Conservation (phyloP, 2,888 invertebrate species). For the Megaustenia siamemsis region DNA sequence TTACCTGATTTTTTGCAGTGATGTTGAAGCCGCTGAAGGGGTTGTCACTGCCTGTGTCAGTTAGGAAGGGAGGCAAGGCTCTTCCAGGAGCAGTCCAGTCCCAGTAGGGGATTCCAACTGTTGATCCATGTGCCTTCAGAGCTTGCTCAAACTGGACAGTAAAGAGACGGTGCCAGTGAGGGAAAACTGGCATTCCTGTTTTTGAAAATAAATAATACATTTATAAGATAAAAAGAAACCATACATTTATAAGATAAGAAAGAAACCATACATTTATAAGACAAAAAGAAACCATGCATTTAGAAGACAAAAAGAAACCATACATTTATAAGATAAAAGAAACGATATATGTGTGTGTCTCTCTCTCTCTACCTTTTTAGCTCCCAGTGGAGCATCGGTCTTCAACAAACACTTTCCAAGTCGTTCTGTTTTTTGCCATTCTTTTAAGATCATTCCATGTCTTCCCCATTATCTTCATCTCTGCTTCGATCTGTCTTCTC, state of each 20-base stretch:
- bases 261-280: neutral
- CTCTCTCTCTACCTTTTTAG: too few species aligned
- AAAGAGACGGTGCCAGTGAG: slow-evolving; percentile 62
- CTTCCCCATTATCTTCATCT: too few species aligned
- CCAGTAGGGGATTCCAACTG: slow-evolving; percentile 60
- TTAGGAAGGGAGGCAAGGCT: slow-evolving; percentile 55
- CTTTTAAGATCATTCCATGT: too few species aligned
- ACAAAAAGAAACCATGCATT: slow-evolving; percentile 59
- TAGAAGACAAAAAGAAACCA: slow-evolving; percentile 19
- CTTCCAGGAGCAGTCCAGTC: slow-evolving; percentile 58
- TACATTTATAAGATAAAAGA: slow-evolving; percentile 31
- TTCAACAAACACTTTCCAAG: too few species aligned
- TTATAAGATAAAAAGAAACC: slow-evolving; percentile 53
- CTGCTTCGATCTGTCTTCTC: too few species aligned
- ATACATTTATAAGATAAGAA: slow-evolving; percentile 55
- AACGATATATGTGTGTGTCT: slow-evolving; percentile 38
- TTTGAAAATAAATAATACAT: too few species aligned
- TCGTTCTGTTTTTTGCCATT: too few species aligned
- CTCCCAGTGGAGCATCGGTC: too few species aligned
- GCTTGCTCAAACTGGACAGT: slow-evolving; percentile 57
- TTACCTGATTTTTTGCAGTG: too few species aligned
- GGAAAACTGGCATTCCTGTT: slow-evolving; percentile 60
- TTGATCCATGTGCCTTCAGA: slow-evolving; percentile 51
- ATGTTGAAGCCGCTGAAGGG: slow-evolving; percentile 28
- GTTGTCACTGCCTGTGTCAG: slow-evolving; percentile 28